A percentile compares a stretch with the other conserved stretches of the same genome.
Evolutionary conservation across 2,113 vertebrate genomes (phyloP).

Genomic region (Agelaius tricolor): DNA sequence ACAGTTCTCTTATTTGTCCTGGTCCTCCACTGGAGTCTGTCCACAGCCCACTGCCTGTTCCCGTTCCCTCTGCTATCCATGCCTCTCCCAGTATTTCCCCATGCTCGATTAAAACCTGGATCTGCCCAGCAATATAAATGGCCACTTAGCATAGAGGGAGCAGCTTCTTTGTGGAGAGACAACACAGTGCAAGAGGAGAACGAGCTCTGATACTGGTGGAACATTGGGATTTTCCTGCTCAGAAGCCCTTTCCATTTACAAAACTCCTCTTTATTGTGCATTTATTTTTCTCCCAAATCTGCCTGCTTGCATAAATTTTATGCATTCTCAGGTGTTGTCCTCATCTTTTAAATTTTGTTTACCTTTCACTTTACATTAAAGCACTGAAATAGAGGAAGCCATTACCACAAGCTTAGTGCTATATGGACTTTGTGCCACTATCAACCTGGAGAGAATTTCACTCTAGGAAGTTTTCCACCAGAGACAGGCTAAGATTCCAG

Average conservation of each 20-base stretch:
- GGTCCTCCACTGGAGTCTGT: background rate
- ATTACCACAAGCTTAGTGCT: background rate
- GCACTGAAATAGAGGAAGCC: background rate
- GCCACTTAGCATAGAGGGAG: background rate
- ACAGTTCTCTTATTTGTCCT: background rate
- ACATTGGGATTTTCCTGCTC: background rate
- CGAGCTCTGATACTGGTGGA: background rate
- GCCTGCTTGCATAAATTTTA: background rate
- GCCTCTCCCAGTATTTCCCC: background rate
- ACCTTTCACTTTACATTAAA: background rate
- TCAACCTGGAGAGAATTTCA: background rate
- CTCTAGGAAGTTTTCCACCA: background rate
- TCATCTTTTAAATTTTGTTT: background rate
- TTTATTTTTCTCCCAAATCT: background rate
- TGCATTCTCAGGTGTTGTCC: background rate
- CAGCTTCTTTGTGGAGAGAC: background rate
- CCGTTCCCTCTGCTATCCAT: background rate
- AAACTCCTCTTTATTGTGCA: background rate
- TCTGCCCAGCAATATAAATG: background rate
- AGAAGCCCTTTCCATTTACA: background rate
- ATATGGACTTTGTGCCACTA: background rate
- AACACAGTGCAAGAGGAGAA: background rate
- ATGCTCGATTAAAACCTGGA: background rate
- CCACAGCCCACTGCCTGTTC: too few species aligned
- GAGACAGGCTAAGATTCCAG: background rate